Percentiles rank a stretch among this genome's conserved stretches.
Conservation (phyloP, 2,888 invertebrate genomes). For the Oxystoma pomonae region DNA sequence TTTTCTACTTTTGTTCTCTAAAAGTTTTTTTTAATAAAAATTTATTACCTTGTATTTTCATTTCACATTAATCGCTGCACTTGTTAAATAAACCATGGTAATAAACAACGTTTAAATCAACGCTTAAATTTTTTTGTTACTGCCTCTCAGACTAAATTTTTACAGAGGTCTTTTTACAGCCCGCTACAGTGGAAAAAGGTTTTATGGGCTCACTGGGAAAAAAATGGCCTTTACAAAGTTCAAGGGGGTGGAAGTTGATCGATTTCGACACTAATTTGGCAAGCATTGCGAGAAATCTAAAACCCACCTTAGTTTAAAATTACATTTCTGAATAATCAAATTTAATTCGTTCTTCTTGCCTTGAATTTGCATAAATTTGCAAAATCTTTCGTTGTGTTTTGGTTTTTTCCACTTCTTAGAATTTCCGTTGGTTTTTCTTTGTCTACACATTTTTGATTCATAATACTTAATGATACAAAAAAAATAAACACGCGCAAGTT, state of each 20-base stretch:
- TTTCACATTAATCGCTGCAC: no score
- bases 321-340: no score
- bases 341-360: background rate
- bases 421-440: background rate
- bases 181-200: background rate
- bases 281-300: background rate
- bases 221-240: background rate
- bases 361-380: background rate
- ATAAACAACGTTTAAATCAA: no score
- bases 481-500: background rate
- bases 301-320: no score
- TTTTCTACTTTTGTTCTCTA: no score
- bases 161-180: background rate
- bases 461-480: background rate
- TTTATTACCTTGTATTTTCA: no score
- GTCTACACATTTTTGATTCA: background rate
- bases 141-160: no score
- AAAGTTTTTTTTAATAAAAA: no score
- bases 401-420: background rate
- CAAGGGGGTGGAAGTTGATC: background rate
- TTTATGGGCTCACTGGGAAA: background rate
- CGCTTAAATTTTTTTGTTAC: no score
- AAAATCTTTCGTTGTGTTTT: background rate
- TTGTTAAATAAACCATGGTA: no score
- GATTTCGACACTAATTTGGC: background rate